Evolutionary conservation across 2,888 invertebrate genomes (phyloP).

Genomic region (Marasmarcha lunaedactyla): DNA sequence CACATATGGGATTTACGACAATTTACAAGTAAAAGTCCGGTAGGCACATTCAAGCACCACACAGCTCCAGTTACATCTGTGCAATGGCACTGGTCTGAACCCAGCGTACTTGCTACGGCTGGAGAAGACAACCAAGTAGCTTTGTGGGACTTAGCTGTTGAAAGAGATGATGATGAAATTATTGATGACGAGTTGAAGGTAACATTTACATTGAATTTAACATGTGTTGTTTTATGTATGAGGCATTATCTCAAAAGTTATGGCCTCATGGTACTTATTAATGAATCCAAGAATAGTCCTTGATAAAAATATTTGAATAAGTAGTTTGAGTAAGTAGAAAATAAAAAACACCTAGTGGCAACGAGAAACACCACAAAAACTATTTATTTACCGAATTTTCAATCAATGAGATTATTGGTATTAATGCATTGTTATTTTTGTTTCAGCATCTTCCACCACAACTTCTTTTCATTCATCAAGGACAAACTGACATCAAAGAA

Average conservation of each 20-base stretch:
- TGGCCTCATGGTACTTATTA: background rate
- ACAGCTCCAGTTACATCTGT: constrained; percentile 93
- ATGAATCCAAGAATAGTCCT: background rate
- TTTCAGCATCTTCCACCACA: constrained; percentile 90
- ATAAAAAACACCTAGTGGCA: no score
- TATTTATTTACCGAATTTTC: no score
- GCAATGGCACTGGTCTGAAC: constrained; percentile 96
- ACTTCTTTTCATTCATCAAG: constrained; percentile 96
- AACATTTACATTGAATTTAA: no score
- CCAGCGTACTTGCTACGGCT: constrained; percentile 91
- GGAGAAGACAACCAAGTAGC: constrained; percentile 97
- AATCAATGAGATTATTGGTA: no score
- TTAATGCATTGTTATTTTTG: no score
- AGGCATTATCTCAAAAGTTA: no score
- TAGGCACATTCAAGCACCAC: constrained; percentile 96
- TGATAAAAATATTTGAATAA: background rate
- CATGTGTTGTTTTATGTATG: background rate
- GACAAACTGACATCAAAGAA: constrained; percentile 97
- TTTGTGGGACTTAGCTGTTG: constrained; percentile 95
- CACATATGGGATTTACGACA: constrained; percentile 96
- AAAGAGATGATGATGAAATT: constrained; percentile 76
- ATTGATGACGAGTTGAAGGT: constrained; percentile 66
- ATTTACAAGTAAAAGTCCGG: constrained; percentile 81
- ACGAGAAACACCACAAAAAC: no score
- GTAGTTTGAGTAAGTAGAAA: constrained; percentile 14